Base-by-base conservation (phyloP, 2,888 invertebrate species). In the Ditula angustiorana region DNA sequence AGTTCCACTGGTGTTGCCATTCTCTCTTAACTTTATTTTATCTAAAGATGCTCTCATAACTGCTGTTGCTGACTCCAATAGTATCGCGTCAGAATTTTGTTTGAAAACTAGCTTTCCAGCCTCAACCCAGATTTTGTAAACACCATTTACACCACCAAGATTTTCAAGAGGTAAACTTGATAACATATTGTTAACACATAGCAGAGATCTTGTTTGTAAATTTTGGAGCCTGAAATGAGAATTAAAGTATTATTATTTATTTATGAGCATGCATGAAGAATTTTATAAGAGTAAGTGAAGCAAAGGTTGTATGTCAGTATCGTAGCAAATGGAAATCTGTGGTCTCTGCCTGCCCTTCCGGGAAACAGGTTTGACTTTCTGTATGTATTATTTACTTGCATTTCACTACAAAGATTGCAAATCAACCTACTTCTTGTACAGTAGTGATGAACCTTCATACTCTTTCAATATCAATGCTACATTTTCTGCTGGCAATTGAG, bases 31-130 rank as follows among this genome's bases (percentile, higher is more conserved):
- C 70, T 95, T 95, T 52, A 96, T 91, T 86, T 95, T 95, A 75
- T 95, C 95, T 44, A 96, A 84, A 1, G 95, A 93, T n/a, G 96
- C 95, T 71, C 96, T 93, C 95, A 96, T 95, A 0, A 96, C 95
- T 2, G 96, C 94, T 0, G 96, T 96, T 1, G 95, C 94, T 0
- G 96, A 95, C 79, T 96, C 96, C 44, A 95, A 75, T 16, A 96
- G 81, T 46, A 93, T 87, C 0, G 86, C 74, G 72, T 94, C 93
- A 50, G 86, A 90, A 57, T 84, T 86, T 57, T 94, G 85, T 74
- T 94, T 93, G 63, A 95, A 95, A 0, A 95, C 94, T 63, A 95
- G 82, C 74, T 94, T 94, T 0, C 95, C 95, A 41, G 95, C 93
- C 59, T 95, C 94, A 1, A 94, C 88, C 96, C 96, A 96, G 53